Evolutionary conservation across 2,888 invertebrate species (phyloP), one percentile per base, ranked within the genome.

Genomic region (Leptothorax acervorum): DNA sequence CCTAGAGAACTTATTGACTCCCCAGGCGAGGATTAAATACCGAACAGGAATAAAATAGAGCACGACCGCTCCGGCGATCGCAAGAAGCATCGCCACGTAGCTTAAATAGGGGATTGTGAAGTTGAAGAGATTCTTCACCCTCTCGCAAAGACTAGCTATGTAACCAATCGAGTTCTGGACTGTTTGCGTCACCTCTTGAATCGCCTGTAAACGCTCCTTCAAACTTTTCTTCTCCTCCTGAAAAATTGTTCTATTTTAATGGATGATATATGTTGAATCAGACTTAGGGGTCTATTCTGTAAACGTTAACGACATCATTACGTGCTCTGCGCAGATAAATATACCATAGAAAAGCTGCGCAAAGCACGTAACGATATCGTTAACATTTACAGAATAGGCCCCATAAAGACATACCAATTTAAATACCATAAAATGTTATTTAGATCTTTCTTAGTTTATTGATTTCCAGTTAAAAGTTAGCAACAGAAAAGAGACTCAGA

Each of bases 51-150:
- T 96, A 90, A 97, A 96, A 94, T 99, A 99, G 28, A 99, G 95
- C 12, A 99, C 97, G 75, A 98, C 89, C 90, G 97, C 96, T 15
- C 97, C 98, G 71, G 97, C 95, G 84, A 97, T 94, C 75, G 99
- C 95, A 92, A 98, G 96, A 60, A 97, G 95, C 91, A 99, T 97
- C 28, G 99, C 98, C 95, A 99, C 96, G 96, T 98, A 98, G 92
- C 99, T 99, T 90, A 99, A 95, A 96, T 99, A 99, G 87, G 99
- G 99, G 94, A 99, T 98, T 85, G 99, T 98, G 96, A 99, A 99
- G 95, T 99, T 99, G 95, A 99, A 98, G 85, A 99, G 97, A 95
- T 99, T 99, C 96, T 98, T 98, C 81, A 99, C 97, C 93, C 98
- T 97, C 95, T 99, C 99, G 88, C 98, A 97, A 85, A 99, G 95